Percentiles rank a stretch among this genome's conserved stretches.
These are phyloP conservation scores for Steinernema feltiae DNA, from an alignment of 1,140 invertebrate species.

Conservation along the genomic window DNA sequence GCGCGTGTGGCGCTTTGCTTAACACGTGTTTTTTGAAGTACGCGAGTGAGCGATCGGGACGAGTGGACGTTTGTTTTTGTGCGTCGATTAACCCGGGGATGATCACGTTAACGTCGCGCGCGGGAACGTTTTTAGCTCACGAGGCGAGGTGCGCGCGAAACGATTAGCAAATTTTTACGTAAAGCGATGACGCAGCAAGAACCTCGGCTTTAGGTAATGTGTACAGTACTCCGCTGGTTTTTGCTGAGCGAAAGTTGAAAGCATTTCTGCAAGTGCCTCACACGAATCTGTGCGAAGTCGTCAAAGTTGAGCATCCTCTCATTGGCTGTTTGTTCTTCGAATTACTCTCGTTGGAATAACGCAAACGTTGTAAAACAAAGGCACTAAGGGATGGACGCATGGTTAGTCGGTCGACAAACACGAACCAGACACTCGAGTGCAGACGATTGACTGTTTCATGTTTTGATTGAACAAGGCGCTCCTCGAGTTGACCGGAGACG, in stretches of 20 bases:
- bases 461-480: background rate
- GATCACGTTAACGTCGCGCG: background rate
- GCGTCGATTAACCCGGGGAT: background rate
- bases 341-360: background rate
- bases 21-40: constrained; percentile 15
- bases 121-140: constrained; percentile 13
- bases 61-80: constrained; percentile 6
- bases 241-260: too few relatives aligned
- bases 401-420: background rate
- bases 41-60: background rate
- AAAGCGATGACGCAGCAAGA: background rate
- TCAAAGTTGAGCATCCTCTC: background rate
- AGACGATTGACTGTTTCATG: too few relatives aligned
- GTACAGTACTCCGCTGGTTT: too few relatives aligned
- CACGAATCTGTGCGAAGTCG: too few relatives aligned
- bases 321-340: background rate
- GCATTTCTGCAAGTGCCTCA: too few relatives aligned
- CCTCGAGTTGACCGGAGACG: too few relatives aligned
- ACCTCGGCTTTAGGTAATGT: background rate
- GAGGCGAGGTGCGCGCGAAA: background rate
- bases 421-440: too few relatives aligned
- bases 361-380: background rate
- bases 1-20: background rate
- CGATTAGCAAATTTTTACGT: background rate
- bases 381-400: background rate